Conservation (phyloP, 2,797 vertebrate species). For the Telmatherina bonti region DNA sequence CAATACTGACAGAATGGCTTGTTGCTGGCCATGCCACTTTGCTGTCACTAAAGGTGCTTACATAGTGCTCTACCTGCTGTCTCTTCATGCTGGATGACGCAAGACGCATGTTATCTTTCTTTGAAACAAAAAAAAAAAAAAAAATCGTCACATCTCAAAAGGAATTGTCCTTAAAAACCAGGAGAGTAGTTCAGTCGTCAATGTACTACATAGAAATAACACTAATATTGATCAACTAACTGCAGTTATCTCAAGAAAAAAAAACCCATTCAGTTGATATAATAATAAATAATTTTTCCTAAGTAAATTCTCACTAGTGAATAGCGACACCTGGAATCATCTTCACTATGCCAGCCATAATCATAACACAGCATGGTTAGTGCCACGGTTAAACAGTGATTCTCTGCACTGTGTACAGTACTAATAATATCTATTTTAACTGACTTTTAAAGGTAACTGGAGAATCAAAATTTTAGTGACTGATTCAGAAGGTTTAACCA, state of each 20-base stretch:
- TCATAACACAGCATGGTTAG: background rate
- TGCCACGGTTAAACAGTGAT: too few species aligned
- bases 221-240: background rate
- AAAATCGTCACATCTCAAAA: background rate
- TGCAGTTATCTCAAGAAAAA: background rate
- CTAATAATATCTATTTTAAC: too few species aligned
- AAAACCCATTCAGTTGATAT: background rate
- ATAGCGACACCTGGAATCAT: background rate
- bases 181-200: background rate
- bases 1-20: slow-evolving; percentile 43
- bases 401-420: too few species aligned
- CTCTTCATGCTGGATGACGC: slow-evolving; percentile 29
- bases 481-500: too few species aligned
- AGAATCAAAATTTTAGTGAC: too few species aligned
- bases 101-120: slow-evolving; percentile 58
- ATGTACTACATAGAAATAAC: background rate
- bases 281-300: background rate
- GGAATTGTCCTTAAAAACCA: background rate
- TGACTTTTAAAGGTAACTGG: too few species aligned
- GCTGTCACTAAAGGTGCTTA: slow-evolving; percentile 25
- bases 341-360: background rate
- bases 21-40: background rate
- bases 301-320: too few species aligned
- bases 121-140: too few species aligned
- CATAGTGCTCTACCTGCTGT: slow-evolving; percentile 35